These are phyloP conservation scores for Pollenia griseotomentosa DNA, from an alignment of 2,888 invertebrate species.

Conservation along the genomic window DNA sequence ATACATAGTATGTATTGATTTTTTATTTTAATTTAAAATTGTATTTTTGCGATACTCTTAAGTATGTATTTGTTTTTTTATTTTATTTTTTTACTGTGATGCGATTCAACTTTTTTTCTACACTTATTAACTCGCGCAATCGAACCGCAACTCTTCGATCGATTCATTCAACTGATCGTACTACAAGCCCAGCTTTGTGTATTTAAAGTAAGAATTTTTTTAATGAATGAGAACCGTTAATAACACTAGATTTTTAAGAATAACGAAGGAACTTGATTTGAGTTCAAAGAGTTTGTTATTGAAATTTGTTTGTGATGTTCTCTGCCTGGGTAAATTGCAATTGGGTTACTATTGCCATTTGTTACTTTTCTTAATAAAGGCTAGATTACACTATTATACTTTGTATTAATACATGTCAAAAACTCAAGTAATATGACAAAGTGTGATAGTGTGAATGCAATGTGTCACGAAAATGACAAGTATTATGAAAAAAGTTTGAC, in stretches of 20 bases:
- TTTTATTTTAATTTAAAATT: not conserved
- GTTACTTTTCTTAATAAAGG: too few relatives aligned
- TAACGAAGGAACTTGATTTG: constrained; percentile 9
- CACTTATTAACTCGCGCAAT: constrained; percentile 42
- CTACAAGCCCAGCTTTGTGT: constrained; percentile 62
- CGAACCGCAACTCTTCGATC: constrained; percentile 67
- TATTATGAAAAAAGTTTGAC: too few relatives aligned
- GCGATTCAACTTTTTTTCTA: not conserved
- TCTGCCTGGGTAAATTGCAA: constrained; percentile 6
- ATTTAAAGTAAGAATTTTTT: constrained; percentile 57
- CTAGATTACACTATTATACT: too few relatives aligned
- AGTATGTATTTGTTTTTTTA: constrained; percentile 9
- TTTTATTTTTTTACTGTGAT: not conserved
- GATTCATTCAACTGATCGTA: constrained; percentile 67
- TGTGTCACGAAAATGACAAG: too few relatives aligned
- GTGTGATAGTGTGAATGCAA: too few relatives aligned
- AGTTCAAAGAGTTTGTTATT: not conserved
- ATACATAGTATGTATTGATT: not conserved
- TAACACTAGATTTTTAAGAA: constrained; percentile 26
- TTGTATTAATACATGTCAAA: too few relatives aligned
- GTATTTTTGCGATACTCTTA: constrained; percentile 34
- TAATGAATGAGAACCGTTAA: constrained; percentile 43
- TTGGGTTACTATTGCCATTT: not conserved
- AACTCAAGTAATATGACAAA: too few relatives aligned
- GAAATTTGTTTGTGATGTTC: not conserved